Conservation (phyloP, 92 coral and sea anemone genomes). For the Scolanthus callimorphus region DNA sequence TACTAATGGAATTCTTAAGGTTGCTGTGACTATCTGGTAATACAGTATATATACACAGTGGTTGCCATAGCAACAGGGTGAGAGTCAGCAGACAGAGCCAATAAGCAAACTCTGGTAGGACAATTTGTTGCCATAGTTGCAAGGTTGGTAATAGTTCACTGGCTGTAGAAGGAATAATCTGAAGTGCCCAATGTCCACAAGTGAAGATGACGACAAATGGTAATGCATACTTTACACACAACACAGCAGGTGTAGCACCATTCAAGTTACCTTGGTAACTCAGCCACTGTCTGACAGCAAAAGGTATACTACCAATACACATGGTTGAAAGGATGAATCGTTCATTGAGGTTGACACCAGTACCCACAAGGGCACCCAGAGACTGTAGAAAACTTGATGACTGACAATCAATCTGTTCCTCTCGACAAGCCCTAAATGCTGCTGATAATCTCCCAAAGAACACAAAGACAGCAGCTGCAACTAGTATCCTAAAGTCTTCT, state of each 20-base stretch:
- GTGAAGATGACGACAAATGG: constrained; percentile 43
- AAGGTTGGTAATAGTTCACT: constrained; percentile 40
- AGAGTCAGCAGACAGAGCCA: constrained; percentile 60
- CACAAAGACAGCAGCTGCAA: constrained; percentile 44
- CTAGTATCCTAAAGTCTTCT: constrained; percentile 10
- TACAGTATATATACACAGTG: constrained; percentile 68
- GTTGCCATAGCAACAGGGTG: constrained; percentile 61
- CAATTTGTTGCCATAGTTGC: constrained; percentile 70
- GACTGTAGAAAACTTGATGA: constrained; percentile 70
- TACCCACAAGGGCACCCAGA: constrained; percentile 40
- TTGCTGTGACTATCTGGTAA: constrained; percentile 40
- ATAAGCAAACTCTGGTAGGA: constrained; percentile 78
- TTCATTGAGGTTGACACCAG: constrained; percentile 23
- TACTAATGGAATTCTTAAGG: constrained; percentile 32
- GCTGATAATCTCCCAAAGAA: constrained; percentile 53
- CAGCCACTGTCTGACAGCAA: constrained; percentile 63
- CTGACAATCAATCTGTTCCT: constrained; percentile 72
- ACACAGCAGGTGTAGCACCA: constrained; percentile 53
- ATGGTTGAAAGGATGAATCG: constrained; percentile 60
- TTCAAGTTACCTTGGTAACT: constrained; percentile 83
- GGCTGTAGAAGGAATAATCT: constrained; percentile 70
- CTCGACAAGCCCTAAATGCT: constrained; percentile 76
- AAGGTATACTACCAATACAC: constrained; percentile 53
- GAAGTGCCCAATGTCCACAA: constrained; percentile 77
- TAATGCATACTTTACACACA: constrained; percentile 58